These are phyloP conservation scores for Corythucha ciliata DNA, from an alignment of 2,888 invertebrate species.

Conservation along the genomic window DNA sequence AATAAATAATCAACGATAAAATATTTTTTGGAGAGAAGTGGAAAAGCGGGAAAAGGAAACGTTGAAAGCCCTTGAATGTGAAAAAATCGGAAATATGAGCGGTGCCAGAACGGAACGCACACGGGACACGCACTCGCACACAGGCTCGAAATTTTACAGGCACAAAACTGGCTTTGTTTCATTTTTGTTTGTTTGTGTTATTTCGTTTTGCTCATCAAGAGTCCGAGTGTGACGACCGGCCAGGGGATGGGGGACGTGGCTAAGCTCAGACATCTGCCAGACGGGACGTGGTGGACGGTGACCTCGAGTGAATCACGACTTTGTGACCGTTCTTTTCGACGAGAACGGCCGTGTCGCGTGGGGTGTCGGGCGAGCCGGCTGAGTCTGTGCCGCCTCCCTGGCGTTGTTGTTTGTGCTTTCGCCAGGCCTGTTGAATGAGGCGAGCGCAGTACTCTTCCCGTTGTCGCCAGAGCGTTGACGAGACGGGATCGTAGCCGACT, in stretches of 20 bases:
- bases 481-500: constrained; percentile 86
- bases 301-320: constrained; percentile 81
- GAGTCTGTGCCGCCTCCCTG: constrained; percentile 36
- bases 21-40: constrained; percentile 16
- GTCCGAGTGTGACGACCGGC: neutral
- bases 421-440: constrained; percentile 91
- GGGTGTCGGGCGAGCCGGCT: constrained; percentile 39
- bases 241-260: constrained; percentile 45
- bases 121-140: too few relatives aligned
- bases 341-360: constrained; percentile 75
- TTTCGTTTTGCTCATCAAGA: neutral
- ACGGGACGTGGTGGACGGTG: constrained; percentile 72
- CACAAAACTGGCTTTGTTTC: constrained; percentile 5
- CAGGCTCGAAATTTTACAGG: too few relatives aligned
- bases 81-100: constrained; percentile 19
- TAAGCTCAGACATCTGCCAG: constrained; percentile 78
- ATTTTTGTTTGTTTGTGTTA: constrained; percentile 5
- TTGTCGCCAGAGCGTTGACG: constrained; percentile 90
- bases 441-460: constrained; percentile 94
- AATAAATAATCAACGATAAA: constrained; percentile 20
- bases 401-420: constrained; percentile 68
- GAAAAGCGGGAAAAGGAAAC: constrained; percentile 21
- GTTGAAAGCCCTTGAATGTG: constrained; percentile 25
- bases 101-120: too few relatives aligned
- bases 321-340: constrained; percentile 82